Evolutionary conservation across 1,140 invertebrate genomes (phyloP), one percentile per base, ranked within the genome.

Genomic region (Drosophila oshimai): DNA sequence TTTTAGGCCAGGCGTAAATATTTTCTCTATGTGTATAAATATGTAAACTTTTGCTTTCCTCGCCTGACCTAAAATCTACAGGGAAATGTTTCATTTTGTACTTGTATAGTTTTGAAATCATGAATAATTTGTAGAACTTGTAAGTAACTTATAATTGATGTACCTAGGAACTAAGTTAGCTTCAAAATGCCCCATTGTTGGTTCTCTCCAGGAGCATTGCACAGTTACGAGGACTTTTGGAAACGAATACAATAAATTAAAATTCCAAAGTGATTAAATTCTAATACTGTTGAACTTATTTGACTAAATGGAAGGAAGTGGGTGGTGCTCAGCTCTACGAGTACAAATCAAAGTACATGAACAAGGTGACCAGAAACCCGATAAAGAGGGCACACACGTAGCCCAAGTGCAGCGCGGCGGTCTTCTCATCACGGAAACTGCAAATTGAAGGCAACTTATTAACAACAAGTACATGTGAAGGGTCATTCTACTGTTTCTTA

Each of bases 311-410:
- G 41, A 49, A 51, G 47, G 36, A 71, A 62, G 9, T 24, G 12
- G 10, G 10, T 3, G 22, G 10, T 15, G 20, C 13, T 26, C 33
- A 20, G 33, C 4, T 37, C 20, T 57, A 72, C 26, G 26, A 50
- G 15, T 57, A 86, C 33, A 76, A 39, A 42, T 71, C 58, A 4
- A 64, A 39, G 41, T 75, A 72, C 75, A 90, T 84, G 0, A 89
- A 45, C 15, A 69, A 7, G 2, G 73, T 69, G 4, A 90, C 71
- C 24, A 88, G 28, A 6, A 74, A 10, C 1, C 89, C 89, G 4
- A 58, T 44, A 4, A 42, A 53, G 4, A 90, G 31, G 2, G 89
- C 89, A 9, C 62, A 69, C 33, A 83, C 47, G 53, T 90, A 90
- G 18, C 60, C 70, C 17, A 90, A 60, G 31, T 89, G 71, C 34